Evolutionary conservation across 2,113 vertebrate species (phyloP), one percentile per base, ranked within the genome.

Genomic region (Heterocephalus glaber): DNA sequence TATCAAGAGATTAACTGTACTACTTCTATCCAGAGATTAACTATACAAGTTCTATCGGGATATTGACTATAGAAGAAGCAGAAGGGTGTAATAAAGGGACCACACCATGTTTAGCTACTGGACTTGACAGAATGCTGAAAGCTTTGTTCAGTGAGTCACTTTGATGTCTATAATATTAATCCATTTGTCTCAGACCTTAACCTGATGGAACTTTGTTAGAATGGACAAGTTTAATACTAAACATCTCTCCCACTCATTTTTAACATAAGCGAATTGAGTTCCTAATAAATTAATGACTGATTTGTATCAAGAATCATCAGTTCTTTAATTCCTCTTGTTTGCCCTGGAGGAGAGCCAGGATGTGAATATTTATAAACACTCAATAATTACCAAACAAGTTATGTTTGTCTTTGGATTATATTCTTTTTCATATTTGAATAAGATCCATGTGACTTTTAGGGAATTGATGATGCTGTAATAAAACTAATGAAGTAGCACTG

Each of bases 381-480:
- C 49, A 76, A 54, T 90, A 85, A 95, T 95, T 70, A 58, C 63
- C 81, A 93, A 88, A 90, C 58, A 85, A 82, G 70, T 63, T 93
- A 68, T 90, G 41, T 96, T 96, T 97, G 88, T 60, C 77, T 95
- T 94, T 88, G 68, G 95, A 86, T 96, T 96, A 86, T 94, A 93
- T 88, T 88, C 80, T 93, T 93, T 66, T 49, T 96, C 82, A 47
- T 84, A 86, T 92, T 97, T 97, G 92, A 86, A 84, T 38, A 90
- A 52, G 41, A 82, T 85, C 9, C 63, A 52, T 58, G 28, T 66
- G 60, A 52, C 90, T 79, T 79, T 93, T 96, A 85, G 95, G 90
- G 90, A 93, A 86, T 68, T 96, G 90, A 88, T 56, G 66, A 77
- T 52, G 49, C 47, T 94, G 30, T 92, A 94, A 94, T 87, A 92